Evolutionary conservation across 2,888 invertebrate species (phyloP).

Genomic region (Polietes domitor): DNA sequence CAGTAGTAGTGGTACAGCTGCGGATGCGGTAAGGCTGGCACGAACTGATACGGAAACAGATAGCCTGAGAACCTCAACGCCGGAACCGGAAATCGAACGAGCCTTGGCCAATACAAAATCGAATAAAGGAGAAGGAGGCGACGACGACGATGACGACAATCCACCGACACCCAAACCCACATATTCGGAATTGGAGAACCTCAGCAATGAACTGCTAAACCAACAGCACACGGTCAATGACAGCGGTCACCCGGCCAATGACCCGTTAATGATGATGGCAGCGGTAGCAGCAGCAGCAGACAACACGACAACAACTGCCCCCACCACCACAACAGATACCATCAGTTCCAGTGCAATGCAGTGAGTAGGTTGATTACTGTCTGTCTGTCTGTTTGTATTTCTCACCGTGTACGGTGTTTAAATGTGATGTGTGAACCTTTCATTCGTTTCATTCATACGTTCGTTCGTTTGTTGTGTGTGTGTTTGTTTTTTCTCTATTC

Average conservation of each 20-base stretch:
- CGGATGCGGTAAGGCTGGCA: conserved; percentile 44
- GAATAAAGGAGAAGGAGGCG: conserved; percentile 52
- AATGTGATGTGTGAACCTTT: conserved; percentile 14
- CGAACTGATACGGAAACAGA: conserved; percentile 74
- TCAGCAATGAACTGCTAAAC: conserved; percentile 64
- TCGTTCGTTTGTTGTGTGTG: conserved; percentile 9
- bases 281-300: conserved; percentile 29
- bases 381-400: conserved; percentile 5
- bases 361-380: conserved; percentile 56
- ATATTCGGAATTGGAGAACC: conserved; percentile 75
- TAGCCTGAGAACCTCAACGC: conserved; percentile 78
- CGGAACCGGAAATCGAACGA: conserved; percentile 80
- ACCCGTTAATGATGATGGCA: conserved; percentile 29
- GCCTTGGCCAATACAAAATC: conserved; percentile 73
- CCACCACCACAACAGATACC: conserved; percentile 18
- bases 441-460: not conserved
- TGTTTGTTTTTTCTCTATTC: conserved; percentile 51
- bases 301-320: conserved; percentile 1
- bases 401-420: conserved; percentile 24
- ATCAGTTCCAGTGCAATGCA: conserved; percentile 44
- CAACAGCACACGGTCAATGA: conserved; percentile 50
- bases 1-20: not conserved
- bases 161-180: conserved; percentile 79
- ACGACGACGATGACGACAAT: conserved; percentile 73
- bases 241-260: conserved; percentile 24